Evolutionary conservation across 2,888 invertebrate species (phyloP), one percentile per base, ranked within the genome.

Genomic region (Eupithecia pulchellata): DNA sequence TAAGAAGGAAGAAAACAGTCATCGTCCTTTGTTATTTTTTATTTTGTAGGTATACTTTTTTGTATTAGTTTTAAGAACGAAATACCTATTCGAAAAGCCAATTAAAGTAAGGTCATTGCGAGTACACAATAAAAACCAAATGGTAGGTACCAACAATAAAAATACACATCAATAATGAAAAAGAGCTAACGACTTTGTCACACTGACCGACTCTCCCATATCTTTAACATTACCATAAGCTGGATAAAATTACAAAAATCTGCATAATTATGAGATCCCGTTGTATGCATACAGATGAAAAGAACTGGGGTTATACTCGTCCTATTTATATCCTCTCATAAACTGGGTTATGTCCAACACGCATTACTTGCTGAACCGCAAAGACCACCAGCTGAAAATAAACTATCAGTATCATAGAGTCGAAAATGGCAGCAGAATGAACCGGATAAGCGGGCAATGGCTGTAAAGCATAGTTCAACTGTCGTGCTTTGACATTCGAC

Each of bases 401-500:
- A 81, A 79, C 77, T 76, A 58, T 78, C 79, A 68, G 62, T 68
- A 52, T 60, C 64, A 78, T 83, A 86, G 81, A 83, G 84, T 82
- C 80, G 76, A 82, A 80, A 84, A 81, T 80, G 71, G 74, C 68
- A 61, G 62, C 66, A 52, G 52, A 25, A 68, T 76, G 68, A 64
- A 64, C 69, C 64, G 69, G 74, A 73, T 72, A 75, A 74, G 74
- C 74, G 72, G 71, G 71, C 73, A 79, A 80, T 80, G 75, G 77
- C 75, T 79, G 79, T 81, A 80, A 69, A 78, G 81, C 77, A 82
- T 84, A 85, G 84, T 84, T 85, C 78, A 82, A 83, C 84, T 88
- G 88, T 87, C 87, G 84, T 84, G 86, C 85, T 87, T 85, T 87
- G 86, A 87, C 87, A 86, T 83, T 83, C 82, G 82, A 86, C 86